Conservation (phyloP, 2,797 vertebrate genomes). For the Enteromius unitaeniatus region DNA sequence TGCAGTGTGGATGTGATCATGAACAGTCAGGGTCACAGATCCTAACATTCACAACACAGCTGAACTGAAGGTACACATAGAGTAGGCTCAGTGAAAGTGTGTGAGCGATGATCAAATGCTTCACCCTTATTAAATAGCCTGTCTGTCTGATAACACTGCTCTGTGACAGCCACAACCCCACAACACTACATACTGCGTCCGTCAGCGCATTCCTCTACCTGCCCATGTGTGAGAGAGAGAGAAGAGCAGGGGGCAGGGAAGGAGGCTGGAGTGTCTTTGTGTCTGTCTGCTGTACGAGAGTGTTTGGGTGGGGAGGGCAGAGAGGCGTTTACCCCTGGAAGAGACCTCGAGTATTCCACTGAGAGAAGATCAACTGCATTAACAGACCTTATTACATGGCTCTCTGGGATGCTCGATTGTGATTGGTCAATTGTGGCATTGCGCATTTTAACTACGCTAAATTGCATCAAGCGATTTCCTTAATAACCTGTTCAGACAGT, state of each 20-base stretch:
- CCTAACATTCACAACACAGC: not conserved
- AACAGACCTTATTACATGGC: constrained; percentile 11
- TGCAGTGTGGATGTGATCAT: not conserved
- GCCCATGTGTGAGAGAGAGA: constrained; percentile 58
- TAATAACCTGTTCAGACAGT: not conserved
- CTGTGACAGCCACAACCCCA: constrained; percentile 70
- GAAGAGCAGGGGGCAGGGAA: constrained; percentile 46
- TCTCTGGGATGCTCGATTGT: not conserved
- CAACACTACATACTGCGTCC: constrained; percentile 66
- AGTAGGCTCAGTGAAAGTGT: not conserved
- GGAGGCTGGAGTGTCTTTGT: constrained; percentile 30
- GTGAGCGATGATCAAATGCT: constrained; percentile 38
- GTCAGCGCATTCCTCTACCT: constrained; percentile 85
- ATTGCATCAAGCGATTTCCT: not conserved
- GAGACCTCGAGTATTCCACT: constrained; percentile 23
- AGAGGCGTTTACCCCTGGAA: constrained; percentile 24
- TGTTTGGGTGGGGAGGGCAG: constrained; percentile 54
- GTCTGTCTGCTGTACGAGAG: constrained; percentile 25
- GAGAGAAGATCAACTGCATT: constrained; percentile 23
- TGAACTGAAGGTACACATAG: not conserved
- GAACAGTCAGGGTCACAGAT: not conserved
- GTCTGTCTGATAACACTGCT: constrained; percentile 70
- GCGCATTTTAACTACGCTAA: not conserved
- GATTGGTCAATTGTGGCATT: constrained; percentile 1
- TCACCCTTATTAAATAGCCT: constrained; percentile 70